phyloP scores from a whole-genome alignment of 2,113 vertebrate genomes.

The Sander vitreus region DNA sequence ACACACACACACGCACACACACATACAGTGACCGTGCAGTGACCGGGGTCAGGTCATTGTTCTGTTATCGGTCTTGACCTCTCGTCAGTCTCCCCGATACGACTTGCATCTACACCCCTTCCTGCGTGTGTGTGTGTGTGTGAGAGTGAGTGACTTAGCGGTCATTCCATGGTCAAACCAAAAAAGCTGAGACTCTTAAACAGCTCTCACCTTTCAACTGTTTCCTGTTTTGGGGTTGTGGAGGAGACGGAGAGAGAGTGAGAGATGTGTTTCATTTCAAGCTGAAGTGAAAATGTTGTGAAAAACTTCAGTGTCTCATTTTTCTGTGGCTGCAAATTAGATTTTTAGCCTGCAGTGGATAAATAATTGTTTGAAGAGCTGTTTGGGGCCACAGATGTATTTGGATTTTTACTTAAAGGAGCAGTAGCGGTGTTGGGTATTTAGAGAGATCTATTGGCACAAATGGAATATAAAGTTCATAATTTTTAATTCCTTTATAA shows the following conservation, averaged over 20 bases:
- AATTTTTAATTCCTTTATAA: too few relatives aligned
- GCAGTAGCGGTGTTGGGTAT: too few relatives aligned
- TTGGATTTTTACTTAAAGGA: neutral
- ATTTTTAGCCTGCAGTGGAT: constrained; percentile 5
- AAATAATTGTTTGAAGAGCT: constrained; percentile 8
- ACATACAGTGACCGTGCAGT: constrained; percentile 46
- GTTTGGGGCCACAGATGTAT: neutral
- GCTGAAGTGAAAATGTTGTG: constrained; percentile 18
- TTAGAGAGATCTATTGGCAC: too few relatives aligned
- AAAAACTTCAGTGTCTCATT: constrained; percentile 17
- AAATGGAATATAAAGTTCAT: too few relatives aligned
- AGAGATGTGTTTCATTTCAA: constrained; percentile 15
- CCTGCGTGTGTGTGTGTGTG: constrained; percentile 63
- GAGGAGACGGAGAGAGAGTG: neutral
- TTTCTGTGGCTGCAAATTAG: constrained; percentile 5
- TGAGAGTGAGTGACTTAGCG: neutral
- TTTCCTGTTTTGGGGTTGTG: constrained; percentile 64
- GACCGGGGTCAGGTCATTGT: constrained; percentile 79
- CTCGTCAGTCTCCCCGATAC: constrained; percentile 60
- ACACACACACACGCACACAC: constrained; percentile 18
- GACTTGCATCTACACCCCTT: constrained; percentile 70
- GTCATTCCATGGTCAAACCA: constrained; percentile 66
- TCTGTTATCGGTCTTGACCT: constrained; percentile 77
- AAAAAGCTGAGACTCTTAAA: constrained; percentile 40
- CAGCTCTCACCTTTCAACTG: constrained; percentile 69